Evolutionary conservation across 2,797 vertebrate genomes (phyloP).

Genomic region (Parotocinclus haroldoi): DNA sequence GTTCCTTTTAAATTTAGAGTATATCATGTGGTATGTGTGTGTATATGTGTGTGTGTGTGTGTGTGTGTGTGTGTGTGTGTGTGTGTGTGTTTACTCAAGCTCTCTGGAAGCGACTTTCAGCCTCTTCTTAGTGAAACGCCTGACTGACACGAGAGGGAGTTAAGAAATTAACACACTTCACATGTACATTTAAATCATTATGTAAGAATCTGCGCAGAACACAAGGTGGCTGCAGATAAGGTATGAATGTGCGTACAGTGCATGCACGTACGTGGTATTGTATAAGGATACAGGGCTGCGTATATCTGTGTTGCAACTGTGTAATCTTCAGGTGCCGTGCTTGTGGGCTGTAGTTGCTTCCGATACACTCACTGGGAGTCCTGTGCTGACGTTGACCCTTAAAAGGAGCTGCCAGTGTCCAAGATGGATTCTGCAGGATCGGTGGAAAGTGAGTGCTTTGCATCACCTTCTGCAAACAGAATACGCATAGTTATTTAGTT

Average conservation of each 20-base stretch:
- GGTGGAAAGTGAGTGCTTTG: constrained; percentile 67
- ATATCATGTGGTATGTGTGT: neutral
- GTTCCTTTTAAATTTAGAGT: neutral
- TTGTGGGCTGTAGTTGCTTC: constrained; percentile 78
- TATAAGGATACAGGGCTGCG: neutral
- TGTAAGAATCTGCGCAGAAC: neutral
- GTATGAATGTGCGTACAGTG: neutral
- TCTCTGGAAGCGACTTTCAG: constrained; percentile 42
- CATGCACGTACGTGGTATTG: neutral
- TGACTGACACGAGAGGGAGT: constrained; percentile 6
- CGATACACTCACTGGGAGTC: constrained; percentile 81
- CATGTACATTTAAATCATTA: neutral
- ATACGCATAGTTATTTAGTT: too few relatives aligned
- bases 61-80: constrained; percentile 61
- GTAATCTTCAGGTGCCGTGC: constrained; percentile 72
- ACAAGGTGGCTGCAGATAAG: neutral
- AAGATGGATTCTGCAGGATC: constrained; percentile 75
- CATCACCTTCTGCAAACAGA: neutral
- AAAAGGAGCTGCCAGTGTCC: constrained; percentile 77
- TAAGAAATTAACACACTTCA: neutral
- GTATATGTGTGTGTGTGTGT: constrained; percentile 5
- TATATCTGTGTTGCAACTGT: constrained; percentile 58
- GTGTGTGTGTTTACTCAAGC: constrained; percentile 2
- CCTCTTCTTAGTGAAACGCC: constrained; percentile 53
- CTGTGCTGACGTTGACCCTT: constrained; percentile 73